A percentile compares a stretch with the other conserved stretches of the same genome.
These are phyloP conservation scores for Antitype chi DNA, from an alignment of 2,888 invertebrate genomes.

Conservation along the genomic window DNA sequence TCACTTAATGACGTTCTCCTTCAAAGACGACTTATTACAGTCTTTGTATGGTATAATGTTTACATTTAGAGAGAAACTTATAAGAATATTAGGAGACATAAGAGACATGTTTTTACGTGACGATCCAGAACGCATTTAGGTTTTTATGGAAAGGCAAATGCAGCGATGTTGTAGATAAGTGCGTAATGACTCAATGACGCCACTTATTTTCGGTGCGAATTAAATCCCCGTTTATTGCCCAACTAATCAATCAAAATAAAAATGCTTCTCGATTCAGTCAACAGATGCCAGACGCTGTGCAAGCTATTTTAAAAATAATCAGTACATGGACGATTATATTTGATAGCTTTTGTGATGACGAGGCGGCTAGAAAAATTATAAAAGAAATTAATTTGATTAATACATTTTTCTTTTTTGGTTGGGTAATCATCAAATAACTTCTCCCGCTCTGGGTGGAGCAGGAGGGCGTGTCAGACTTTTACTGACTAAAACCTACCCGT, in stretches of 20 bases:
- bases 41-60: slow-evolving; percentile 7
- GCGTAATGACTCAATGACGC: no score
- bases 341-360: no score
- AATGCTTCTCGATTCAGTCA: not conserved
- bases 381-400: no score
- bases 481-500: no score
- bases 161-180: not conserved
- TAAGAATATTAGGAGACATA: slow-evolving; percentile 9
- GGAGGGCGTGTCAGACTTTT: no score
- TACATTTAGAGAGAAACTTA: slow-evolving; percentile 6
- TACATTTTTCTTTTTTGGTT: no score
- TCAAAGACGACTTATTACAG: not conserved
- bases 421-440: no score
- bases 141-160: not conserved
- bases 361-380: no score
- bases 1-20: not conserved
- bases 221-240: not conserved
- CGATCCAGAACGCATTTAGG: slow-evolving; percentile 4
- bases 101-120: slow-evolving; percentile 1
- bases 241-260: not conserved
- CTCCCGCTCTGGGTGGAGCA: no score
- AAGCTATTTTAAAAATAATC: not conserved
- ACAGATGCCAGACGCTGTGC: not conserved
- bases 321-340: no score
- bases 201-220: not conserved